Evolutionary conservation across 2,797 vertebrate species (phyloP), one percentile per base, ranked within the genome.

Genomic region (Telmatherina bonti): DNA sequence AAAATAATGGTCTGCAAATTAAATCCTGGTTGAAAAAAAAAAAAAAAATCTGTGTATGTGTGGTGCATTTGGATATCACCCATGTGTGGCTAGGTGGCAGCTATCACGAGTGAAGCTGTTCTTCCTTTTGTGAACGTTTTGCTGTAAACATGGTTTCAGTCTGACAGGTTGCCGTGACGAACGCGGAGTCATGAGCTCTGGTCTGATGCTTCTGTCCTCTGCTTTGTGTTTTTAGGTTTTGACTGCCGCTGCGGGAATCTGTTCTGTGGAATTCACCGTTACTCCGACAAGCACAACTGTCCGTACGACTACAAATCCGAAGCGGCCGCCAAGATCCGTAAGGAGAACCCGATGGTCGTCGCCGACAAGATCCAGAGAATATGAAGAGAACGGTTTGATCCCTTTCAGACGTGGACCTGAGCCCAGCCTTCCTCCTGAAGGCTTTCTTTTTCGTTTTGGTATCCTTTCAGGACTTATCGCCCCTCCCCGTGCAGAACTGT

Each of bases 331-430:
- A 96, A 96, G 85, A 96, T 97, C 61, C 95, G 96, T 53, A 96
- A 96, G 88, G 96, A 97, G 81, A 97, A 97, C 88, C 96, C 96
- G 0, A 91, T 96, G 13, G 92, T 96, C 0, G 93, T 97, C 0
- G 96, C 96, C 0, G 96, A 97, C 79, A 97, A 97, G 92, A 97
- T 97, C 89, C 96, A 96, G 93, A 97, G 96, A 94, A 95, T 96
- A 95, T 96, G 95, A 96, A 87, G 38, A 79, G 53, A 31, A 51
- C 22, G 83, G 81, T 85, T 64, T 51, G 22, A 73, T 80, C 47
- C 4, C 68, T 59, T 74, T 29, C 27, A 22, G 58, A 60, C 56
- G 45, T 68, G 79, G 89, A 93, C 90, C 91, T 72, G 67, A 88
- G 76, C 85, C 70, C 70, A 9, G 63, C 84, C 68, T 88, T 89